Evolutionary conservation across 2,113 vertebrate genomes (phyloP), one percentile per base, ranked within the genome.

Genomic region (Aplodontia rufa): DNA sequence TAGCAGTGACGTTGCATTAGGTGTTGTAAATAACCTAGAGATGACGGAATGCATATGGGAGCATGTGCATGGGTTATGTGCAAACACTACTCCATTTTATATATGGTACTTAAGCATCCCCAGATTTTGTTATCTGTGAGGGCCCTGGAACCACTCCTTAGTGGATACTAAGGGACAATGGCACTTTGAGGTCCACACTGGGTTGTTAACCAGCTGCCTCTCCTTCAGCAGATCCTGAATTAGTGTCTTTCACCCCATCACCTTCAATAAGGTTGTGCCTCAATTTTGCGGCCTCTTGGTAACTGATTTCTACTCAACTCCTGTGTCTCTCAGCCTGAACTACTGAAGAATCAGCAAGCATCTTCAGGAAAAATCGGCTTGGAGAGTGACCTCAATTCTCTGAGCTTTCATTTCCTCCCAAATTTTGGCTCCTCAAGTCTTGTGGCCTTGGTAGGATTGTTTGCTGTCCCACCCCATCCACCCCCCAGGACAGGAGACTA

Each of bases 81-180:
- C 1, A 30, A 32, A 24, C 1, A 13, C 32, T 51, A 1, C 9
- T 9, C 24, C 9, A n/a, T n/a, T 47, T 30, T 8, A 16, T 28
- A 35, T 8, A 30, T 19, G 28, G 2, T 12, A 24, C 28, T 17
- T 37, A 14, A 26, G 8, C 53, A 75, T 37, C 9, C 6, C 1
- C 13, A 22, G 58, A 22, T 37, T 37, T 30, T n/a, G 24, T 14
- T 22, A 37, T 64, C 55, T 49, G 35, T 55, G 51, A 45, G n/a
- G 35, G 19, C 64, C 58, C 45, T 47, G 3, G 35, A 78, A 37
- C 6, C 32, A 22, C 28, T 5, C 42, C 22, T 42, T 42, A 51
- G 35, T 3, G 7, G 24, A 72, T 20, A 7, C 30, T 3, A 3
- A 74, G 12, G 69, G 40, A 47, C 28, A 60, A 24, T 13, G 51